Percentiles rank a stretch among this genome's conserved stretches.
Evolutionary conservation across 2,113 vertebrate genomes (phyloP).

Genomic region (Urocynchramus pylzowi): DNA sequence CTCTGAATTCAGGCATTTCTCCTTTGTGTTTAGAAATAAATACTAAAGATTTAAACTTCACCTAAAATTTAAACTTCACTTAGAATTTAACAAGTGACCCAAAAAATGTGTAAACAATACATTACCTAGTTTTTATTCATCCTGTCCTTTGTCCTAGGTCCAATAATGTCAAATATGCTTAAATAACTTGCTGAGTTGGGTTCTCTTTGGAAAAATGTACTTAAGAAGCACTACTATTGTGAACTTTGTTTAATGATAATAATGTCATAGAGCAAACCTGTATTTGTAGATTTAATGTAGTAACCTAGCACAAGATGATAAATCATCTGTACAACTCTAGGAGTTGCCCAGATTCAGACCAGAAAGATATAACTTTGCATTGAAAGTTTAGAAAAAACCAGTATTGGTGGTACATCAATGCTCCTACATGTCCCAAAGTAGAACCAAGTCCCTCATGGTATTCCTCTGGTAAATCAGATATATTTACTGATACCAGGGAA

Average conservation of each 20-base stretch:
- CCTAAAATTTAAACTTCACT: not conserved
- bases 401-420: not conserved
- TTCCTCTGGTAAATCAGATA: not conserved
- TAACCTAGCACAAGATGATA: not conserved
- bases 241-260: not conserved
- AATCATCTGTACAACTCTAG: not conserved
- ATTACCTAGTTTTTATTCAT: not conserved
- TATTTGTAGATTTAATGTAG: not conserved
- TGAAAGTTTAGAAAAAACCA: not conserved
- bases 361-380: not conserved
- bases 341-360: not conserved
- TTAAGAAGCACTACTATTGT: not conserved
- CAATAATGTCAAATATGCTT: not conserved
- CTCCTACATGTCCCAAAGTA: not conserved
- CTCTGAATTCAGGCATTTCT: not conserved
- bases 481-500: not conserved
- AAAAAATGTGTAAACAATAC: not conserved
- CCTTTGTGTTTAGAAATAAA: not conserved
- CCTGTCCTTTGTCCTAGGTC: not conserved
- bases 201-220: not conserved
- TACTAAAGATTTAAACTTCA: not conserved
- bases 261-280: not conserved
- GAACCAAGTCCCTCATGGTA: fast-evolving
- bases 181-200: not conserved
- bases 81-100: not conserved